These are phyloP conservation scores for Drosophila seclusa DNA, from an alignment of 2,888 invertebrate species.

Conservation along the genomic window DNA sequence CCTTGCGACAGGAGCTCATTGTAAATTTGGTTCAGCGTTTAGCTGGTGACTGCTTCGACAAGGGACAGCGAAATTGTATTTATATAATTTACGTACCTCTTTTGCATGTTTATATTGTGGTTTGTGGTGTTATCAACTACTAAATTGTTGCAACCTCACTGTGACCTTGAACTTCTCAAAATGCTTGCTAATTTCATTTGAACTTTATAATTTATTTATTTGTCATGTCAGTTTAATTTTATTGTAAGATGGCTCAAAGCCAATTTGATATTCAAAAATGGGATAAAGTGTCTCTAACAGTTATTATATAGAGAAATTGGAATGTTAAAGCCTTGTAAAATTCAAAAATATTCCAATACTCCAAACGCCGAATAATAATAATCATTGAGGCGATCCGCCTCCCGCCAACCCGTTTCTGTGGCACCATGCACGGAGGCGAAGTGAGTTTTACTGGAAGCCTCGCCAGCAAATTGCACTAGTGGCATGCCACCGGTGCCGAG, in stretches of 20 bases:
- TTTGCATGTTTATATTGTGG: conserved; percentile 15
- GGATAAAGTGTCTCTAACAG: neutral
- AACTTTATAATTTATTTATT: neutral
- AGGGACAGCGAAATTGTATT: neutral
- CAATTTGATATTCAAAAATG: neutral
- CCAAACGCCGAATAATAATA: conserved; percentile 57
- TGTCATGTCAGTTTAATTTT: neutral
- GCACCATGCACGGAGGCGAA: conserved; percentile 90
- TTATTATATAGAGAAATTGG: too few species aligned
- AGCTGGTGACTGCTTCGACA: conserved; percentile 9
- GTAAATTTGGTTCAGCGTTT: neutral
- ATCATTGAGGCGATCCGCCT: conserved; percentile 87
- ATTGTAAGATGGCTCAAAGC: conserved; percentile 1
- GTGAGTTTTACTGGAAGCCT: conserved; percentile 88
- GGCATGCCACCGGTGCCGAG: conserved; percentile 82
- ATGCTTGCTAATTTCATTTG: neutral
- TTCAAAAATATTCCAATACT: too few species aligned
- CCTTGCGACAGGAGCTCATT: conserved; percentile 34
- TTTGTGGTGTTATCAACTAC: conserved; percentile 29
- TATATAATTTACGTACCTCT: conserved; percentile 6
- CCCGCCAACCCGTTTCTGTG: conserved; percentile 90
- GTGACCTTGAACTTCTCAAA: conserved; percentile 5
- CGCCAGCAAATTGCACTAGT: conserved; percentile 88
- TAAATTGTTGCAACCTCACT: neutral
- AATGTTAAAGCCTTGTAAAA: too few species aligned